Base-by-base conservation (phyloP, 2,888 invertebrate genomes). In the Archaeoteleia sp. region DNA sequence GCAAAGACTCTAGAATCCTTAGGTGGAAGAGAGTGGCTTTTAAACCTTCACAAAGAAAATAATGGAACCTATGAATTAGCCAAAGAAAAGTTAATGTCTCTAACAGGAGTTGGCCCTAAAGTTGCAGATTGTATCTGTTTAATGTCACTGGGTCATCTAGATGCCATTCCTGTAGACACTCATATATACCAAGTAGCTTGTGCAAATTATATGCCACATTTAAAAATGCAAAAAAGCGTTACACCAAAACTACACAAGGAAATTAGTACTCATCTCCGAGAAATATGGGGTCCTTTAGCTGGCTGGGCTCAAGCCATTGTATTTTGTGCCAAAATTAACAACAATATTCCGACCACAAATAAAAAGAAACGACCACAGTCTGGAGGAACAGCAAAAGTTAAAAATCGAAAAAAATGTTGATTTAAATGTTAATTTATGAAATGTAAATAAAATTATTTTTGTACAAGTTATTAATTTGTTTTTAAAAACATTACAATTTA, bases 81-180 rank as follows among this genome's bases (percentile, higher is more conserved):
- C 0, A 92, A 91, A 75, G 79, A 85, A 10, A 90, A 92, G 76
- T 87, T 98, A 2, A 91, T 93, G 86, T 89, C 90, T 66, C 86
- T 98, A 23, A 91, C 92, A 72, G 98, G 98, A 6, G 92, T 99
- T 75, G 98, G 98, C 1, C 93, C 95, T 5, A 98, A 98, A 90
- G 95, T 99, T 10, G 97, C 98, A 0, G 98, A 99, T 86, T 99
- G 98, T 85, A 94, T 99, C 74, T 96, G 96, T 81, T 88, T 99
- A 12, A 98, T 99, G 98, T 96, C 97, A 0, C 84, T 99, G 45
- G 92, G 93, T 55, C 95, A 98, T 82, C 85, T 95, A 43, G 90
- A 93, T 75, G 92, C 97, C 0, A 90, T 99, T 49, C 98, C 98
- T 0, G 93, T 98, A 0, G 98, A 99, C 85, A 97, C 97, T 0